Evolutionary conservation across 2,797 vertebrate species (phyloP).

Genomic region (Enteromius fasciolatus): DNA sequence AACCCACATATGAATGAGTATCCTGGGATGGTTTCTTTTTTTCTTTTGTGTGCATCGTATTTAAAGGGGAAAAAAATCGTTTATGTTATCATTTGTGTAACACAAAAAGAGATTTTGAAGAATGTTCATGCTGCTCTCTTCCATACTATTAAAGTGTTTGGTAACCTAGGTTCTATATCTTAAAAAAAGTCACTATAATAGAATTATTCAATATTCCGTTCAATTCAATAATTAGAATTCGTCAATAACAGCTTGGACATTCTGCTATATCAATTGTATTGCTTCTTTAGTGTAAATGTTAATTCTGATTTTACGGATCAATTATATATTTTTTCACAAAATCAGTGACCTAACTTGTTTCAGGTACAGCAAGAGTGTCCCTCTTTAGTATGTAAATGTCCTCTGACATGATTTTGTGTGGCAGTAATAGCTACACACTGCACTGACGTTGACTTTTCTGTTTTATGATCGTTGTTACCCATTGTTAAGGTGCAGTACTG

Average conservation of each 20-base stretch:
- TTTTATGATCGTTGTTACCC: neutral
- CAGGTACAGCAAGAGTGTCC: neutral
- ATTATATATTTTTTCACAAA: neutral
- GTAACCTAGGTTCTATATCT: neutral
- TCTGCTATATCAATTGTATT: neutral
- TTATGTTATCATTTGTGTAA: neutral
- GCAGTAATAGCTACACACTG: neutral
- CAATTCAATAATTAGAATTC: neutral
- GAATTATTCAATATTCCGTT: neutral
- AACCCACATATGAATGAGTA: neutral
- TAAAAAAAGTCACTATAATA: neutral
- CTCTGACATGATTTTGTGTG: neutral
- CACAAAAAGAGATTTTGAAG: neutral
- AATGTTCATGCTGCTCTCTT: neutral
- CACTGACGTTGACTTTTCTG: neutral
- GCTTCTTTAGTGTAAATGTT: neutral
- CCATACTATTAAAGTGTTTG: neutral
- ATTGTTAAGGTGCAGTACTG: neutral
- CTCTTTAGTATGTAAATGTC: neutral
- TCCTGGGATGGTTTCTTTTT: neutral
- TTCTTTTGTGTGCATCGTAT: no score
- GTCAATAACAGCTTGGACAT: neutral
- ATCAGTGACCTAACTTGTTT: neutral
- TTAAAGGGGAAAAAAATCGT: neutral
- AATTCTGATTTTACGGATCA: neutral